Percentiles rank a stretch among this genome's conserved stretches.
Evolutionary conservation across 1,140 invertebrate genomes (phyloP).

Genomic region (Drosophila takahashii): DNA sequence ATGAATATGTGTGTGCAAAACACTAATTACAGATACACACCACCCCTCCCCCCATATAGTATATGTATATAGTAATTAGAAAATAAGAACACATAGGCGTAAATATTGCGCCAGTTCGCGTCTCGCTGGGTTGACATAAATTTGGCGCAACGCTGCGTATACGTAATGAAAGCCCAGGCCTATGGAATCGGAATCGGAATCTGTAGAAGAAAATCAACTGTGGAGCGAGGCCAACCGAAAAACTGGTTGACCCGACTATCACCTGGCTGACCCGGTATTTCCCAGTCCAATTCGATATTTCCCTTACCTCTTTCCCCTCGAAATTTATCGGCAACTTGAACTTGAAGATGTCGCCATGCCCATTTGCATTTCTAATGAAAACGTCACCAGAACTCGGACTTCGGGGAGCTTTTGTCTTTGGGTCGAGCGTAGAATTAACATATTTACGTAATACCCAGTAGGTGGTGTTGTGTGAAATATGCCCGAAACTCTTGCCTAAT

Average conservation of each 20-base stretch:
- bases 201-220: slow-evolving; percentile 13
- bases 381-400: slow-evolving; percentile 49
- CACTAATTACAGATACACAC: slow-evolving; percentile 71
- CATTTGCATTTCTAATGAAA: slow-evolving; percentile 75
- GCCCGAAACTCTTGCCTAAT: slow-evolving; percentile 27
- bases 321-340: slow-evolving; percentile 75
- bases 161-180: slow-evolving; percentile 58
- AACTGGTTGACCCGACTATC: slow-evolving; percentile 60
- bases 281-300: slow-evolving; percentile 7
- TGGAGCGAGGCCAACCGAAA: slow-evolving; percentile 49
- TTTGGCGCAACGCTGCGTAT: slow-evolving; percentile 62
- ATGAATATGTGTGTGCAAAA: slow-evolving; percentile 65
- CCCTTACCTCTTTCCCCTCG: slow-evolving; percentile 16
- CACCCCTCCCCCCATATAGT: slow-evolving; percentile 6
- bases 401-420: slow-evolving; percentile 25
- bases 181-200: slow-evolving; percentile 20
- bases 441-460: slow-evolving; percentile 34
- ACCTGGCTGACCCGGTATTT: slow-evolving; percentile 66
- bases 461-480: slow-evolving; percentile 35
- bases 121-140: slow-evolving; percentile 52
- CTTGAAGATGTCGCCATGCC: slow-evolving; percentile 66
- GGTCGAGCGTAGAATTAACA: slow-evolving; percentile 22
- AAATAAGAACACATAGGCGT: slow-evolving; percentile 55
- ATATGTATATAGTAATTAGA: slow-evolving; percentile 65
- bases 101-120: slow-evolving; percentile 24